A percentile compares a stretch with the other conserved stretches of the same genome.
phyloP scores from a whole-genome alignment of 2,888 invertebrate genomes.

The Drosophila barbarae region DNA sequence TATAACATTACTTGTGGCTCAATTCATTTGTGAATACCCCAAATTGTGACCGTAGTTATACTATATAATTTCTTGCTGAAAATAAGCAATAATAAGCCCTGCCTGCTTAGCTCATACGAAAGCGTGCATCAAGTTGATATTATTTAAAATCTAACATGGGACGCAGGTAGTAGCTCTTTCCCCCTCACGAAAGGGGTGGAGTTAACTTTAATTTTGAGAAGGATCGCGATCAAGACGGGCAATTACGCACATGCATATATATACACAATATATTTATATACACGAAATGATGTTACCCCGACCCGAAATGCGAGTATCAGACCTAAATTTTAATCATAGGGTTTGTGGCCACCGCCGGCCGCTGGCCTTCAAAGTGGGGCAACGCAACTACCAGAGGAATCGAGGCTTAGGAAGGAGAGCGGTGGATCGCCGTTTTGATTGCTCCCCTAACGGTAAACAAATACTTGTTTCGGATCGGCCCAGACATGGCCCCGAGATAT shows the following conservation, averaged over 20 bases:
- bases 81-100: slow-evolving; percentile 7
- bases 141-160: slow-evolving; percentile 33
- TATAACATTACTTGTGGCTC: background rate
- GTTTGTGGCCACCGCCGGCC: slow-evolving; percentile 45
- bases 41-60: slow-evolving; percentile 7
- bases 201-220: slow-evolving; percentile 44
- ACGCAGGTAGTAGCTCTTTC: slow-evolving; percentile 20
- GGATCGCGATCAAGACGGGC: slow-evolving; percentile 45
- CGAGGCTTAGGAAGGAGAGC: background rate
- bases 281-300: slow-evolving; percentile 40
- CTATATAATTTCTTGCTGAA: slow-evolving; percentile 13
- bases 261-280: slow-evolving; percentile 40
- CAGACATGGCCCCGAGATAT: slow-evolving; percentile 47
- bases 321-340: slow-evolving; percentile 67
- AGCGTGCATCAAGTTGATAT: slow-evolving; percentile 7
- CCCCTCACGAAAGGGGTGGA: slow-evolving; percentile 5
- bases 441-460: slow-evolving; percentile 62
- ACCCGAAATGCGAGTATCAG: slow-evolving; percentile 21
- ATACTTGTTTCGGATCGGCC: slow-evolving; percentile 23
- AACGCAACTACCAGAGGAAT: slow-evolving; percentile 26
- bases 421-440: slow-evolving; percentile 63
- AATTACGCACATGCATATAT: slow-evolving; percentile 62
- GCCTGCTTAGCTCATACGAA: slow-evolving; percentile 3
- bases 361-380: slow-evolving; percentile 66
- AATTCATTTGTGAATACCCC: background rate